Percentiles rank a stretch among this genome's conserved stretches.
These are phyloP conservation scores for Sterrhoptilus dennistouni DNA, from an alignment of 2,113 vertebrate genomes.

Conservation along the genomic window DNA sequence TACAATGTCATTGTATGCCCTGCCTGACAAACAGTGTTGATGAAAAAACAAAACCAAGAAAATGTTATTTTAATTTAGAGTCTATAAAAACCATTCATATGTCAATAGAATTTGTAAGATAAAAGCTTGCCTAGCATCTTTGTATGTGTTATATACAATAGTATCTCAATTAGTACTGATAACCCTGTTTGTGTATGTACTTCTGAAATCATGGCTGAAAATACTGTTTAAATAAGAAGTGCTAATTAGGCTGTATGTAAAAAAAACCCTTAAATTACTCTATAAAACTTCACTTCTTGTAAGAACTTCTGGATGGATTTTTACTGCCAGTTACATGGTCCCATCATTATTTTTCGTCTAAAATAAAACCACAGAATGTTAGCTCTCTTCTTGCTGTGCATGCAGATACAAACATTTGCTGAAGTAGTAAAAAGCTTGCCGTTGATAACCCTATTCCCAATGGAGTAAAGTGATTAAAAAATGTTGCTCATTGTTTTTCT, in stretches of 20 bases:
- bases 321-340: not conserved
- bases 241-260: not conserved
- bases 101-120: slow-evolving; percentile 2
- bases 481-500: not conserved
- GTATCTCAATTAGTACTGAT: not conserved
- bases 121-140: not conserved
- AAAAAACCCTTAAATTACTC: not conserved
- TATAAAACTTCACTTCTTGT: not conserved
- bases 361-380: not conserved
- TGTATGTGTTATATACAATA: not conserved
- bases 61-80: slow-evolving; percentile 1
- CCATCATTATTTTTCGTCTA: not conserved
- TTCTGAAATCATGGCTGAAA: not conserved
- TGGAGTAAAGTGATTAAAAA: not conserved
- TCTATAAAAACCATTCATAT: slow-evolving; percentile 26
- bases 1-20: not conserved
- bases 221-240: not conserved
- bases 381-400: not conserved
- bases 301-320: not conserved
- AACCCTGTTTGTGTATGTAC: not conserved
- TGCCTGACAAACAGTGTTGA: not conserved
- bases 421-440: not conserved
- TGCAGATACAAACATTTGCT: not conserved
- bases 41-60: not conserved
- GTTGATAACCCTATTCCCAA: not conserved